phyloP scores from a whole-genome alignment of 2,797 vertebrate species.

The Anguilla obscura region DNA sequence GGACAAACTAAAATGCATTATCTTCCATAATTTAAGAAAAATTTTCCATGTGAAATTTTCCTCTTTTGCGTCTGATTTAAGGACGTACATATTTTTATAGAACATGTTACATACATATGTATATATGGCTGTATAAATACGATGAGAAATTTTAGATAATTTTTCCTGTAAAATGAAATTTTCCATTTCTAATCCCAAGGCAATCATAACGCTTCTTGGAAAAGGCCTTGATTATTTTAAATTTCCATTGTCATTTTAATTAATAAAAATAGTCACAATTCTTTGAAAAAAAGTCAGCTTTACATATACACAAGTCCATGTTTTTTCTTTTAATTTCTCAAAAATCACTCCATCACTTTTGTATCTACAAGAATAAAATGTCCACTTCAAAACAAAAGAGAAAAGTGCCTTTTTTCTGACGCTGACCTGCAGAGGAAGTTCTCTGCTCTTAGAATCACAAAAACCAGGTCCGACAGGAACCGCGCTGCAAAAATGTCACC shows the following conservation, averaged over 20 bases:
- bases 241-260: constrained; percentile 87
- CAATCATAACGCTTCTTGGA: constrained; percentile 70
- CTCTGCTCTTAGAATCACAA: constrained; percentile 40
- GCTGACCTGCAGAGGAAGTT: constrained; percentile 52
- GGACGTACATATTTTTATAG: constrained; percentile 71
- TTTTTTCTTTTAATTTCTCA: constrained; percentile 73
- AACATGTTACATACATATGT: constrained; percentile 66
- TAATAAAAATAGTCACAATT: constrained; percentile 97
- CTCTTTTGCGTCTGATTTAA: constrained; percentile 79
- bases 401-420: constrained; percentile 72
- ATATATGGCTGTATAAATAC: constrained; percentile 81
- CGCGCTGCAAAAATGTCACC: constrained; percentile 9
- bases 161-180: constrained; percentile 83
- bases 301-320: constrained; percentile 90
- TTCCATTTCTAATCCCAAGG: constrained; percentile 82
- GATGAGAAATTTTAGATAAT: constrained; percentile 83
- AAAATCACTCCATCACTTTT: constrained; percentile 61
- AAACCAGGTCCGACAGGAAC: constrained; percentile 17
- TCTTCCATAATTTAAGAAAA: constrained; percentile 66
- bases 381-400: constrained; percentile 64
- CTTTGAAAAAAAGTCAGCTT: constrained; percentile 89
- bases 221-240: constrained; percentile 79
- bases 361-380: constrained; percentile 81
- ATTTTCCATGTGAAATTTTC: constrained; percentile 71
- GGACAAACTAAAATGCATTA: constrained; percentile 62